These are phyloP conservation scores for Propsilocerus akamusi DNA, from an alignment of 1,140 invertebrate genomes.

Conservation along the genomic window DNA sequence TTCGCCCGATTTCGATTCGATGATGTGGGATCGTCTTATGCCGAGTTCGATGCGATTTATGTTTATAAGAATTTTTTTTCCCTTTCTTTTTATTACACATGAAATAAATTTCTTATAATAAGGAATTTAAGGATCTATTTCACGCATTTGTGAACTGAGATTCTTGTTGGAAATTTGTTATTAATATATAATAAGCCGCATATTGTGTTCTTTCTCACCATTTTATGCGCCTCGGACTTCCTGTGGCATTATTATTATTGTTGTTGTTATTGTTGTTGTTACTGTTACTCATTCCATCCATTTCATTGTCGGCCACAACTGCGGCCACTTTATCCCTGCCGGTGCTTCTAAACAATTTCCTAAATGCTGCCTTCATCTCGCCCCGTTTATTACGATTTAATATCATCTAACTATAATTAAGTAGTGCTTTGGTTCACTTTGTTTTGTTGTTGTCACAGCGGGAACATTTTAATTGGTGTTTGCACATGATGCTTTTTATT, in stretches of 20 bases:
- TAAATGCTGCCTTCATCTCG: conserved; percentile 37
- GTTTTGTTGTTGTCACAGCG: too few relatives aligned
- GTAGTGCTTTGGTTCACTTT: too few relatives aligned
- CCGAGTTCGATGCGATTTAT: too few relatives aligned
- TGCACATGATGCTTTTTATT: too few relatives aligned
- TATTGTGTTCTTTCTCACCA: conserved; percentile 2
- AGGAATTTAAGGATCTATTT: not conserved
- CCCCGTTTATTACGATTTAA: too few relatives aligned
- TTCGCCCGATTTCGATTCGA: too few relatives aligned
- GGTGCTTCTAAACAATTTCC: conserved; percentile 51
- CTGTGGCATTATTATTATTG: conserved; percentile 16
- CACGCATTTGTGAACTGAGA: conserved; percentile 17
- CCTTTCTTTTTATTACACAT: not conserved
- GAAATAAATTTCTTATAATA: not conserved
- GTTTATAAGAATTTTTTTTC: too few relatives aligned
- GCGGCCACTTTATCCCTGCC: conserved; percentile 42
- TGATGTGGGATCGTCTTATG: too few relatives aligned
- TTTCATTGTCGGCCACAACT: conserved; percentile 13
- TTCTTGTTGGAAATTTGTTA: conserved; percentile 13
- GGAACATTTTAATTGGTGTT: too few relatives aligned
- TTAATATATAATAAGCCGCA: not conserved
- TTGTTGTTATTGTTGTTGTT: conserved; percentile 14
- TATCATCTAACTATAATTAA: too few relatives aligned
- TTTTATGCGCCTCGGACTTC: conserved; percentile 34
- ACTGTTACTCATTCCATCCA: conserved; percentile 6